Evolutionary conservation across 1,140 invertebrate genomes (phyloP).

Genomic region (Metopolophium dirhodum): DNA sequence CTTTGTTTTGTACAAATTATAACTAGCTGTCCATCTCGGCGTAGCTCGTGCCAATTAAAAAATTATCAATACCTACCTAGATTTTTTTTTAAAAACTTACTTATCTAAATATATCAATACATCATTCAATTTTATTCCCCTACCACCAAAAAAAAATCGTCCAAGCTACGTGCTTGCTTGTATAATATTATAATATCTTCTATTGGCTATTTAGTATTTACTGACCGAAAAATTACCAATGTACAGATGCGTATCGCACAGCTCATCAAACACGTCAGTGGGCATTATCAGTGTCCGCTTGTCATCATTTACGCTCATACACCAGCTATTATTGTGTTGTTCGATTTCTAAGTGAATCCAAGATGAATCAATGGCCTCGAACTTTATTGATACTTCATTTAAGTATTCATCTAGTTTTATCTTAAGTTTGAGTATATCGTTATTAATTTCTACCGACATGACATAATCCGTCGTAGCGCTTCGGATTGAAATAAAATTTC

Average conservation of each 20-base stretch:
- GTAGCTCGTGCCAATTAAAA: too few relatives aligned
- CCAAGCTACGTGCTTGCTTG: too few relatives aligned
- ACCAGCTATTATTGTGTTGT: background rate
- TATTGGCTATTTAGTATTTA: background rate
- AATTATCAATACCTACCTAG: too few relatives aligned
- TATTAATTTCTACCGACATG: constrained; percentile 12
- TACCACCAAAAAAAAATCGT: too few relatives aligned
- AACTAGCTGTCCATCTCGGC: too few relatives aligned
- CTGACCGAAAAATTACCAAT: constrained; percentile 12
- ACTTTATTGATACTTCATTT: constrained; percentile 8
- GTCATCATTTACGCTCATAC: background rate
- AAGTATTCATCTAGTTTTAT: constrained; percentile 48
- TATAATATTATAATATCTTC: too few relatives aligned
- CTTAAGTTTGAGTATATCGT: background rate
- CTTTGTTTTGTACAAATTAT: too few relatives aligned
- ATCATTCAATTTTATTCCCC: too few relatives aligned
- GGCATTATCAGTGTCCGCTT: background rate
- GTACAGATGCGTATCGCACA: constrained; percentile 28
- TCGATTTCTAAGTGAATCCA: constrained; percentile 40
- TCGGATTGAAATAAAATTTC: constrained; percentile 23
- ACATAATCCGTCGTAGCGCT: background rate
- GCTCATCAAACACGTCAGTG: background rate
- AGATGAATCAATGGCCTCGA: constrained; percentile 32
- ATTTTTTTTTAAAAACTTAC: too few relatives aligned
- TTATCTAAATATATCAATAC: too few relatives aligned